A percentile compares a stretch with the other conserved stretches of the same genome.
Conservation (phyloP, 2,888 invertebrate species). For the Caenorhabditis drosophilae region DNA sequence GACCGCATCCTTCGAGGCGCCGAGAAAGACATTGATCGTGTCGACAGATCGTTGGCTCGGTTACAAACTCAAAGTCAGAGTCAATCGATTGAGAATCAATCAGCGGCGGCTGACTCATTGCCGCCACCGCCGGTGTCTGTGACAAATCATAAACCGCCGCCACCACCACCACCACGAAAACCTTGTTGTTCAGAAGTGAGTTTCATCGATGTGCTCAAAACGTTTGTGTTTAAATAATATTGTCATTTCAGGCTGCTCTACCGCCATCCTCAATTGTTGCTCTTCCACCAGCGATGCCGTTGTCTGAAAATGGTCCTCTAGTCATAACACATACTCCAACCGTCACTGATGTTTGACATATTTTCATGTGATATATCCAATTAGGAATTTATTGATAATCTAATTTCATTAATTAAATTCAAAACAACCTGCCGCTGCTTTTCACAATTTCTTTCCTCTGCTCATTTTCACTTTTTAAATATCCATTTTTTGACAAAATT, state of each 20-base stretch:
- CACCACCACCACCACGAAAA: constrained; percentile 51
- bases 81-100: not conserved
- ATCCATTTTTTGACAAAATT: constrained; percentile 2
- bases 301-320: constrained; percentile 52
- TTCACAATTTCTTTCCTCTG: constrained; percentile 26
- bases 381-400: constrained; percentile 12
- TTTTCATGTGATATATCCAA: constrained; percentile 16
- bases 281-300: constrained; percentile 51
- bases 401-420: too few species aligned
- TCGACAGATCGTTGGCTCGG: constrained; percentile 41
- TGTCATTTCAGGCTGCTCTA: constrained; percentile 40
- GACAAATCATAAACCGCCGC: constrained; percentile 41
- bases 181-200: constrained; percentile 52
- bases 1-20: constrained; percentile 36
- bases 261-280: constrained; percentile 49
- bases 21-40: constrained; percentile 45
- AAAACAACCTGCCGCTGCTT: constrained; percentile 7
- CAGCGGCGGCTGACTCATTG: constrained; percentile 3
- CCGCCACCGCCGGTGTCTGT: constrained; percentile 38
- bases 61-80: constrained; percentile 10
- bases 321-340: constrained; percentile 55
- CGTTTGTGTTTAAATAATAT: not conserved
- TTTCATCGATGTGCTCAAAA: not conserved
- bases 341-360: constrained; percentile 52
- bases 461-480: constrained; percentile 36